Evolutionary conservation across 2,113 vertebrate species (phyloP).

Genomic region (Eubucco bourcierii): DNA sequence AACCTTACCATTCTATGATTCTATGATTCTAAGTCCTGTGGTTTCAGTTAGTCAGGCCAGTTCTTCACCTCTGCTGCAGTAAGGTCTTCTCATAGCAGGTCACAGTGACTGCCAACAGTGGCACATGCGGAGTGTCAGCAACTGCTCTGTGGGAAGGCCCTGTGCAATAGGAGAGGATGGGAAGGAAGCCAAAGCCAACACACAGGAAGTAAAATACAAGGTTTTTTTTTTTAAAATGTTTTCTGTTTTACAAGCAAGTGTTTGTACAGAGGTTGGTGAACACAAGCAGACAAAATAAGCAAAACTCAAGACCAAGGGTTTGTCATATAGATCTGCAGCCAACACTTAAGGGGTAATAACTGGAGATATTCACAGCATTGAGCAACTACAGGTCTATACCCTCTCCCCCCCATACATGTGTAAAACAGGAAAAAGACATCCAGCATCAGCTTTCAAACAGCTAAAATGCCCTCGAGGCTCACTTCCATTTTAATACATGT

Average conservation of each 20-base stretch:
- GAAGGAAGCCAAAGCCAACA: constrained; percentile 40
- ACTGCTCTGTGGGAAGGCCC: neutral
- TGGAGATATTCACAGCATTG: neutral
- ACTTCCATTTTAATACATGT: neutral
- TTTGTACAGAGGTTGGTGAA: constrained; percentile 37
- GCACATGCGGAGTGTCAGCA: neutral
- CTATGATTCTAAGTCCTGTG: too few species aligned
- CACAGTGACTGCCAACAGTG: neutral
- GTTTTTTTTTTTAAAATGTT: neutral
- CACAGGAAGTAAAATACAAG: constrained; percentile 6
- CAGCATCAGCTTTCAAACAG: constrained; percentile 11
- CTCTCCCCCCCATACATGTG: neutral
- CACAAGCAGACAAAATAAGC: neutral
- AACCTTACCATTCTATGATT: too few species aligned
- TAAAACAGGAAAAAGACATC: constrained; percentile 1
- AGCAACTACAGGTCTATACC: constrained; percentile 10
- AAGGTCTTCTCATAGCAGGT: neutral
- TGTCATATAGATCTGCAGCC: constrained; percentile 20
- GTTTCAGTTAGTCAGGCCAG: neutral
- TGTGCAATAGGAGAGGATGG: neutral
- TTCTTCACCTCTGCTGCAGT: neutral
- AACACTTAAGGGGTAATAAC: constrained; percentile 1
- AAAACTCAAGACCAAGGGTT: constrained; percentile 23
- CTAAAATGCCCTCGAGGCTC: neutral
- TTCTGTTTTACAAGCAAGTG: constrained; percentile 39